Conservation (phyloP, 2,797 vertebrate genomes). For the Microctenopoma lineatum region DNA sequence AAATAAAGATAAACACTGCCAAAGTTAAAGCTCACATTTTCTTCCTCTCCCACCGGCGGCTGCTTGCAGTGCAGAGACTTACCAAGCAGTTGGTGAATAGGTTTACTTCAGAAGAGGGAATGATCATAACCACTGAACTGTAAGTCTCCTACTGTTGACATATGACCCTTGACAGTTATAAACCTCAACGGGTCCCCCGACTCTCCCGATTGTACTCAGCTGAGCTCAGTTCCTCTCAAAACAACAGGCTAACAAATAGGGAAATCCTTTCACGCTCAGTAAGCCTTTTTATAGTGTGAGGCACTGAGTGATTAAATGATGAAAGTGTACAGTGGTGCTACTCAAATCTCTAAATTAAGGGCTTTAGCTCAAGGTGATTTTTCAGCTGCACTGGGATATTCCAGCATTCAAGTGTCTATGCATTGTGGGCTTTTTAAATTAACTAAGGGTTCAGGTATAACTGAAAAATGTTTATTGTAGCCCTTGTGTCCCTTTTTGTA, state of each 20-base stretch:
- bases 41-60: constrained; percentile 58
- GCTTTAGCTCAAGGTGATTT: constrained; percentile 5
- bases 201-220: constrained; percentile 61
- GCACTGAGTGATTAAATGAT: constrained; percentile 28
- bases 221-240: constrained; percentile 62
- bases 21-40: constrained; percentile 67
- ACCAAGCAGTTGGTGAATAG: constrained; percentile 60
- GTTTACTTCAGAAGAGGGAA: constrained; percentile 72
- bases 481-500: too few species aligned
- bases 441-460: too few species aligned
- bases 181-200: constrained; percentile 68
- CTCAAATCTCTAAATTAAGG: constrained; percentile 15
- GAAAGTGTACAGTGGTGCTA: constrained; percentile 6
- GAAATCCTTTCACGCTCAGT: constrained; percentile 52
- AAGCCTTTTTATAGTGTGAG: constrained; percentile 41
- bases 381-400: background rate
- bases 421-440: too few species aligned
- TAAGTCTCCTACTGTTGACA: constrained; percentile 74
- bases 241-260: constrained; percentile 59
- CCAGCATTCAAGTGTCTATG: background rate
- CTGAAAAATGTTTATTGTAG: too few species aligned
- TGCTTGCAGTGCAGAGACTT: constrained; percentile 55
- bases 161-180: constrained; percentile 72
- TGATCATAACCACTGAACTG: constrained; percentile 75
- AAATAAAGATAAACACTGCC: constrained; percentile 67